Evolutionary conservation across 2,113 vertebrate species (phyloP).

Genomic region (Apus apus): DNA sequence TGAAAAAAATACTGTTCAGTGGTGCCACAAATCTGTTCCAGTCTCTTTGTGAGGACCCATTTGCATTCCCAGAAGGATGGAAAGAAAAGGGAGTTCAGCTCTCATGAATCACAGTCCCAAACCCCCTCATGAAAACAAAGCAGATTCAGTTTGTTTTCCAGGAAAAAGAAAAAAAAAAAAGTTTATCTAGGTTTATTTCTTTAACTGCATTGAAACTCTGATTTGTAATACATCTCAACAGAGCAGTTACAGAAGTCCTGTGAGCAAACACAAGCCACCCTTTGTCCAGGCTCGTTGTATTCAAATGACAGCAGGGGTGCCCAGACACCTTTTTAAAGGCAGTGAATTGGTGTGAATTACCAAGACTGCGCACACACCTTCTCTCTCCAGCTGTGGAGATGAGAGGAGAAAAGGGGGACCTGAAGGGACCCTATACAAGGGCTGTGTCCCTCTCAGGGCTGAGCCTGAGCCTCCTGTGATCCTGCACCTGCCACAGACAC

Average conservation of each 20-base stretch:
- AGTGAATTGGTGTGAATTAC: not conserved
- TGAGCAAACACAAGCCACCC: not conserved
- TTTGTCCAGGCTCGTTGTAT: not conserved
- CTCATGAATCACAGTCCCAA: rapidly evolving
- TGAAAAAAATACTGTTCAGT: not conserved
- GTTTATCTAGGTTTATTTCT: not conserved
- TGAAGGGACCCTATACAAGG: not conserved
- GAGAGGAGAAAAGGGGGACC: not conserved
- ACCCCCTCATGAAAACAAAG: not conserved
- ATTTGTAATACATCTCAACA: not conserved
- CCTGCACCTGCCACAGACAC: not conserved
- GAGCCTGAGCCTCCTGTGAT: not conserved
- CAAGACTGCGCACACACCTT: rapidly evolving
- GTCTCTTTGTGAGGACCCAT: not conserved
- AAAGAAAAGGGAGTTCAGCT: not conserved
- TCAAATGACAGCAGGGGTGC: not conserved
- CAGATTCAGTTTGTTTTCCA: not conserved
- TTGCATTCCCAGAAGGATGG: not conserved
- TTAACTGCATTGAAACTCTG: not conserved
- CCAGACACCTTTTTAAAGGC: not conserved
- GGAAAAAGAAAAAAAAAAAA: not conserved
- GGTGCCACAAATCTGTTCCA: not conserved
- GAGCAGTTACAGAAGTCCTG: not conserved
- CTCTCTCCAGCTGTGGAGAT: not conserved
- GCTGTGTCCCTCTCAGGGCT: not conserved